A percentile compares a stretch with the other conserved stretches of the same genome.
These are phyloP conservation scores for Torymus tubicola DNA, from an alignment of 2,888 invertebrate species.

Conservation along the genomic window DNA sequence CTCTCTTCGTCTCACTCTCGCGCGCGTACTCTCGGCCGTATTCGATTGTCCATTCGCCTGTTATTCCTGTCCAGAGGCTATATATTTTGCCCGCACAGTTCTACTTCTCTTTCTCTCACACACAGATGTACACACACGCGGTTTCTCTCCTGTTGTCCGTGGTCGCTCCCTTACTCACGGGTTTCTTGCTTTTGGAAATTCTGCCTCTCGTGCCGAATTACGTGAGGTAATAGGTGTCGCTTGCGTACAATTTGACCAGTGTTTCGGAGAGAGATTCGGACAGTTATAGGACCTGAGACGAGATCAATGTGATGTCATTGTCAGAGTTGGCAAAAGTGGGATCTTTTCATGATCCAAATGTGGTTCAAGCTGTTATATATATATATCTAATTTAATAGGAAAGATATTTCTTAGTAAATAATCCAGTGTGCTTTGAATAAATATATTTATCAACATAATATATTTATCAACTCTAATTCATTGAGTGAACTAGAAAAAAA, in stretches of 20 bases:
- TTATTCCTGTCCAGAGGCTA: constrained; percentile 19
- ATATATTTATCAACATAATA: too few relatives aligned
- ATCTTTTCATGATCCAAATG: too few relatives aligned
- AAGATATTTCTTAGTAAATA: too few relatives aligned
- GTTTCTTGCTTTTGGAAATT: background rate
- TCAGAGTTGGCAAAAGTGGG: too few relatives aligned
- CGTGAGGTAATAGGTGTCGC: constrained; percentile 9
- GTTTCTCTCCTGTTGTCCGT: background rate
- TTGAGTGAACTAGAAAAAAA: too few relatives aligned
- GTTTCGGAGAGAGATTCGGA: background rate
- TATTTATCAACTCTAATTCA: too few relatives aligned
- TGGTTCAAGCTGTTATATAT: too few relatives aligned
- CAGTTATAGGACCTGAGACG: background rate
- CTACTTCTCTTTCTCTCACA: background rate
- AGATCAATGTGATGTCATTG: too few relatives aligned
- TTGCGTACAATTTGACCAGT: background rate
- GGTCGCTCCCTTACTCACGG: too few relatives aligned
- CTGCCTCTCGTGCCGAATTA: constrained; percentile 26
- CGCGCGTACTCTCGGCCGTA: background rate
- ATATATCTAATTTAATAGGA: too few relatives aligned
- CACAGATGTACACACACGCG: background rate
- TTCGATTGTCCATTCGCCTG: constrained; percentile 58
- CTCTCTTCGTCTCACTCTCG: too few relatives aligned
- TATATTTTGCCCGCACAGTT: constrained; percentile 36
- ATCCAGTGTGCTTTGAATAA: too few relatives aligned